These are phyloP conservation scores for Acanthornis magna DNA, from an alignment of 2,797 vertebrate genomes.

Conservation along the genomic window DNA sequence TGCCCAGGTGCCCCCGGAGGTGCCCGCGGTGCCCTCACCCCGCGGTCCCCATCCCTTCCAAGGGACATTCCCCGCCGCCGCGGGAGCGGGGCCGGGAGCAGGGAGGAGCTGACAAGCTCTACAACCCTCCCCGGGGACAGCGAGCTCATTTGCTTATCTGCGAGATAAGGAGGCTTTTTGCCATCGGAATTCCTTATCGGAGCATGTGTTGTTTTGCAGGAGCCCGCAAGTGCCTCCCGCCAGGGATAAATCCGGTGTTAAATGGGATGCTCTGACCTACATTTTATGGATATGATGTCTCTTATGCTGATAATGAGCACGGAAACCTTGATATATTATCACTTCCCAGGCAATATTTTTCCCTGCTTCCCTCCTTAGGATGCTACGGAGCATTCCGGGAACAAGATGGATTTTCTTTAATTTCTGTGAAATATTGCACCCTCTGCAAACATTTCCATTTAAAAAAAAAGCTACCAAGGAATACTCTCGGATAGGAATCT, in stretches of 20 bases:
- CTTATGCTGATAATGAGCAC: slow-evolving; percentile 38
- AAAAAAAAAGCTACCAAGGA: background rate
- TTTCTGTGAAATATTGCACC: slow-evolving; percentile 1
- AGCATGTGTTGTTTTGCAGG: background rate
- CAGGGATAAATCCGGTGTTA: slow-evolving; percentile 38
- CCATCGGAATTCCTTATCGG: background rate
- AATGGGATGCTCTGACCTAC: slow-evolving; percentile 66
- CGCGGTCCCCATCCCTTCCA: rapidly evolving
- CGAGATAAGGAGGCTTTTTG: background rate
- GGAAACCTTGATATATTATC: slow-evolving; percentile 29
- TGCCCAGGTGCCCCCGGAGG: background rate
- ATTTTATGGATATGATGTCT: slow-evolving; percentile 69
- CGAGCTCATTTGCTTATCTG: background rate
- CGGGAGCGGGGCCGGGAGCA: no score
- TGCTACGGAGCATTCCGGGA: background rate
- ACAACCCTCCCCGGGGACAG: rapidly evolving
- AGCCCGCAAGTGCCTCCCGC: background rate
- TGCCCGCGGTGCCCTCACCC: background rate
- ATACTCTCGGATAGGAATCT: background rate
- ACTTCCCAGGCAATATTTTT: slow-evolving; percentile 14
- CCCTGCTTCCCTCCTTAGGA: slow-evolving; percentile 1
- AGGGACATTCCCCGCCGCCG: background rate
- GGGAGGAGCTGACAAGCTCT: background rate
- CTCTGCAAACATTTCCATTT: background rate
- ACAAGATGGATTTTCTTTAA: slow-evolving; percentile 3